Conservation (phyloP, 2,113 vertebrate genomes). For the Acinonyx jubatus region DNA sequence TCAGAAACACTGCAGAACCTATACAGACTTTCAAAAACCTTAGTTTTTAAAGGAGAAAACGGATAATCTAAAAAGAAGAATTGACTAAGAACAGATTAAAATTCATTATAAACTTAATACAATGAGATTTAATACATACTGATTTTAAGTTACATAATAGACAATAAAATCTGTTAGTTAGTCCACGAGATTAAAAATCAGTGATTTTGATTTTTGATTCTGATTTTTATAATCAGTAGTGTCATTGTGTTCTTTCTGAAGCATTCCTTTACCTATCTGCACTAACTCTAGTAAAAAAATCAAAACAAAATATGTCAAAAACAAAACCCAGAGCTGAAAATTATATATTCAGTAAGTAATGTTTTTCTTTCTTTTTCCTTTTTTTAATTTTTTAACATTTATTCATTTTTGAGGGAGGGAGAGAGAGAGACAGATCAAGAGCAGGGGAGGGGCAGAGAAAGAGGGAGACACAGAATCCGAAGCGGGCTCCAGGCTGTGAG, state of each 20-base stretch:
- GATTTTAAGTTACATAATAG: neutral
- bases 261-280: neutral
- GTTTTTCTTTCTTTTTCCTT: too few species aligned
- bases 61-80: neutral
- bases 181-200: neutral
- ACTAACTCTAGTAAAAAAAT: neutral
- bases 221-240: neutral
- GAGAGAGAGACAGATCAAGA: too few species aligned
- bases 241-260: neutral
- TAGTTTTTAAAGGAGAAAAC: neutral
- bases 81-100: neutral
- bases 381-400: too few species aligned
- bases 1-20: neutral
- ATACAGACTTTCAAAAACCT: neutral
- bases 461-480: too few species aligned
- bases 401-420: too few species aligned
- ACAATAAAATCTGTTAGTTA: neutral
- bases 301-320: neutral
- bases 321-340: neutral
- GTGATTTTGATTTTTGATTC: neutral
- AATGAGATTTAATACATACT: neutral
- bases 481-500: too few species aligned
- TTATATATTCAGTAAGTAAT: neutral
- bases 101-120: neutral
- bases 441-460: too few species aligned